Evolutionary conservation across 1,140 invertebrate species (phyloP), one percentile per base, ranked within the genome.

Genomic region (Lasaia peninsularis): DNA sequence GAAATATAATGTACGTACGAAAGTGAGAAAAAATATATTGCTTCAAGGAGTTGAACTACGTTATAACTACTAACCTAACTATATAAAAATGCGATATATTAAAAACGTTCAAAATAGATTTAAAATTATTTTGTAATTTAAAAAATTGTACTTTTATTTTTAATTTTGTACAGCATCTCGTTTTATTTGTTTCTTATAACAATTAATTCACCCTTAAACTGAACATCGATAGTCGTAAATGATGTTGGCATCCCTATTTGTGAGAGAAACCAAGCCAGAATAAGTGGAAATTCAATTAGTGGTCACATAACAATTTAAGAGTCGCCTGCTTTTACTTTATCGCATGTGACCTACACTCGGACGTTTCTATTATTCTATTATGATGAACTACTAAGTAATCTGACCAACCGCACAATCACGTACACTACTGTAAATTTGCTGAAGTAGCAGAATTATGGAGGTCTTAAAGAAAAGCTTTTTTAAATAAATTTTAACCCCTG

Each of bases 231-330:
- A 0, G 9, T n/a, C 11, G 24, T 28, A 28, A 28, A 28, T 0
- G 8, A 28, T 4, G 18, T 21, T 20, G 9, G 40, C 44, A 48
- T 24, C 44, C 11, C 44, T 48, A 48, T 5, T 21, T 4, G 9
- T 18, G 18, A 48, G 40, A 48, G 40, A 48, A 48, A 48, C 40
- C 20, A 48, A 48, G 40, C 18, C 40, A 48, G 40, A 48, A 20
- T 65, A 71, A 73, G 66, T 63, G 63, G 63, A 68, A 65, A 73
- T 73, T 67, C 68, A 73, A 56, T 64, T 58, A 60, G 65, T 68
- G 61, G 52, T 44, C 58, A 52, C 54, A 51, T 54, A 65, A 56
- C 62, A 62, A 66, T 71, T 71, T 69, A 67, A 75, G 60, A 69
- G 56, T 67, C 52, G 55, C 37, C 54, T 71, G 57, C 59, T 53